Percentiles rank a stretch among this genome's conserved stretches.
Conservation (phyloP, 2,888 invertebrate genomes). For the Tortricodes alternella region DNA sequence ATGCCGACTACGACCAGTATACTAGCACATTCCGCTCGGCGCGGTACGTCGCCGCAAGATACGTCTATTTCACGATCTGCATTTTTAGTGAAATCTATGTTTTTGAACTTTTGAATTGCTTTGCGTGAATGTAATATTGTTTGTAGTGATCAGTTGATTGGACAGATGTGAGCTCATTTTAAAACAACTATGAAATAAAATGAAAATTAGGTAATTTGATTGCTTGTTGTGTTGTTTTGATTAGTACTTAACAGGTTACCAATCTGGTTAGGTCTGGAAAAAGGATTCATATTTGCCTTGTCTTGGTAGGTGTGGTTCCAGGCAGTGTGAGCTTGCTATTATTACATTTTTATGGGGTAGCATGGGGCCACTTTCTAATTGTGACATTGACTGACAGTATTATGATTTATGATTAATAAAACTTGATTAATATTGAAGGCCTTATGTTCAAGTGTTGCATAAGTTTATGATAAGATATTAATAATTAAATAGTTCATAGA, state of each 20-base stretch:
- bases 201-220: conserved; percentile 74
- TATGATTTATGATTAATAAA: background rate
- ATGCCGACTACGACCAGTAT: conserved; percentile 60
- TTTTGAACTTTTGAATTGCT: conserved; percentile 62
- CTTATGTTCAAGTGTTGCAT: too few relatives aligned
- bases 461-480: too few relatives aligned
- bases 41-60: conserved; percentile 50
- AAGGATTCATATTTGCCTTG: conserved; percentile 12
- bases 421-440: background rate
- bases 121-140: conserved; percentile 55
- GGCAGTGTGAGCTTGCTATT: conserved; percentile 46
- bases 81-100: conserved; percentile 66
- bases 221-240: conserved; percentile 37
- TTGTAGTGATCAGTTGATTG: conserved; percentile 43
- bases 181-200: conserved; percentile 77
- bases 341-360: background rate
- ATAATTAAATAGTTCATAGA: too few relatives aligned
- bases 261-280: conserved; percentile 38
- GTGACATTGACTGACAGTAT: background rate
- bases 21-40: conserved; percentile 74
- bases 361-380: background rate
- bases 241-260: conserved; percentile 33
- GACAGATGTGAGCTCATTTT: conserved; percentile 61
- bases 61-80: conserved; percentile 58
- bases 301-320: conserved; percentile 34